Evolutionary conservation across 2,797 vertebrate genomes (phyloP), one percentile per base, ranked within the genome.

Genomic region (Cynopterus sphinx): DNA sequence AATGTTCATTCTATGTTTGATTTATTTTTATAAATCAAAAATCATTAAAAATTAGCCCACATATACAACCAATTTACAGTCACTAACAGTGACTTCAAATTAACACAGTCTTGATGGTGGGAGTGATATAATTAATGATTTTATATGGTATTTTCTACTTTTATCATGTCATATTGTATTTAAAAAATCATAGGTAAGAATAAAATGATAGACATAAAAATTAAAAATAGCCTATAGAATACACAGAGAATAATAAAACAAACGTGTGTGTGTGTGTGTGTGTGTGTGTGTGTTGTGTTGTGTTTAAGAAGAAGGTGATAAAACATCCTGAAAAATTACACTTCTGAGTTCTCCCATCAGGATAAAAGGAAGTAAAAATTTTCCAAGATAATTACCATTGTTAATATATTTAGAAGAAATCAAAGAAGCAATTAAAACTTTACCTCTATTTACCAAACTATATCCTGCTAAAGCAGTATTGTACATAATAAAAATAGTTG

Each of bases 11-110:
- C 41, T 46, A 5, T 53, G 1, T 74, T 84, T 79, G 3, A 36
- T 49, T 92, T 81, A 1, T 68, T 93, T 92, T 73, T 74, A 88
- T 73, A 77, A 86, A 57, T 75, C 13, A 8, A 67, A 78, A 91
- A 84, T 87, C 8, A 71, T 87, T 74, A 74, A 85, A 88, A 63
- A 51, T 39, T 74, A 78, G 7, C 7, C 4, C 6, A 93, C 15
- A 46, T 41, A 36, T 43, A 82, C 0, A 43, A 61, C 39, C 36
- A 88, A 63, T 87, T 28, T 78, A 61, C 3, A 74, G 0, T 65
- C 19, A 51, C 2, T 91, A 22, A 31, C 3, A 88, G 17, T 63
- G 19, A 10, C 3, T 68, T 74, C 74, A 65, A 85, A 68, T 91
- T 87, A 67, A 90, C 22, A 9, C 0, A 63, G 87, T 59, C 10